Conservation (phyloP, 2,888 invertebrate species). For the Ectobius pallidus region DNA sequence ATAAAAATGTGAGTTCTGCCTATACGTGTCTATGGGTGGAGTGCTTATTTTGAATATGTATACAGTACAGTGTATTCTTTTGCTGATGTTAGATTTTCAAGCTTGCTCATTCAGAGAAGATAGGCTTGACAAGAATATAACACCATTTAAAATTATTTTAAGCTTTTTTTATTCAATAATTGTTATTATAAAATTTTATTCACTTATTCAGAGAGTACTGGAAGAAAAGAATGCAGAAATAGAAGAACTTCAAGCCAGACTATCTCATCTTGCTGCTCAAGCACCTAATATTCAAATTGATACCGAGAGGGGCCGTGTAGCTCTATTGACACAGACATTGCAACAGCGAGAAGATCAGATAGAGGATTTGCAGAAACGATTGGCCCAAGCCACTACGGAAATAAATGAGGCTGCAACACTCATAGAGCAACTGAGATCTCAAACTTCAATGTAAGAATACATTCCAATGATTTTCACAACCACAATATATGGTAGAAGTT, state of each 20-base stretch:
- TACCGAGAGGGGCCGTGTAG: constrained; percentile 54
- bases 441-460: constrained; percentile 30
- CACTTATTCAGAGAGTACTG: constrained; percentile 64
- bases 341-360: constrained; percentile 71
- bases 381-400: constrained; percentile 75
- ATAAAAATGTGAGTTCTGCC: no score
- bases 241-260: constrained; percentile 64
- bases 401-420: constrained; percentile 73
- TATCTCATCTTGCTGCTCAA: constrained; percentile 56
- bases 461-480: no score
- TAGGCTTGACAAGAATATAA: no score
- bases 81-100: no score
- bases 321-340: constrained; percentile 59
- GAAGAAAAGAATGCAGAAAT: constrained; percentile 75
- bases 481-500: no score
- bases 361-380: constrained; percentile 72
- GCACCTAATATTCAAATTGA: constrained; percentile 55
- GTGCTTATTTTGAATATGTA: no score
- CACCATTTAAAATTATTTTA: no score
- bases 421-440: constrained; percentile 66
- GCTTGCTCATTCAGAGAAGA: no score
- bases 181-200: no score
- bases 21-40: no score
- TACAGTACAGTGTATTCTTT: no score
- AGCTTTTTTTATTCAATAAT: no score